Conservation (phyloP, 2,797 vertebrate genomes). For the Paedocypris micromegethes region DNA sequence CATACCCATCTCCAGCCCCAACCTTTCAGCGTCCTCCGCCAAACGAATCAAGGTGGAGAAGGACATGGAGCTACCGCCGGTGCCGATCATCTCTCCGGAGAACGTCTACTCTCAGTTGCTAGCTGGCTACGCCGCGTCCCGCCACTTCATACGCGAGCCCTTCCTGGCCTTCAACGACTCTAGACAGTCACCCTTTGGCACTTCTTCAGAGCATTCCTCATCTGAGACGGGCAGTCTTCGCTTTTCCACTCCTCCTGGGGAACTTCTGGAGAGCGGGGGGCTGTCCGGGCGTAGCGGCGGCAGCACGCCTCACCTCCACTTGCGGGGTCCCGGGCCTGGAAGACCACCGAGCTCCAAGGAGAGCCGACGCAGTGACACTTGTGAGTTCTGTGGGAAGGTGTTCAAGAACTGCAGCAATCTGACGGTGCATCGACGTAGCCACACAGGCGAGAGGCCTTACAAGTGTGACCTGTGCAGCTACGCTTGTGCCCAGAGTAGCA, state of each 20-base stretch:
- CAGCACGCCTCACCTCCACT: constrained; percentile 88
- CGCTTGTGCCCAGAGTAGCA: constrained; percentile 99
- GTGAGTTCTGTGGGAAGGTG: constrained; percentile 98
- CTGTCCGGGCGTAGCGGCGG: constrained; percentile 92
- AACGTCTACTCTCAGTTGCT: constrained; percentile 99
- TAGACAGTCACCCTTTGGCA: constrained; percentile 72
- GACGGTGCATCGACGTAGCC: constrained; percentile 96
- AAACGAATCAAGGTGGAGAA: constrained; percentile 98
- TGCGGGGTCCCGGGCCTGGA: constrained; percentile 85
- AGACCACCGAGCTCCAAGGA: constrained; percentile 97
- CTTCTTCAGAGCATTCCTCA: constrained; percentile 79
- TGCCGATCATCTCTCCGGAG: constrained; percentile 93
- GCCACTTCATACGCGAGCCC: constrained; percentile 98
- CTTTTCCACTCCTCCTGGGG: constrained; percentile 94
- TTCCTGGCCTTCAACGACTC: constrained; percentile 95
- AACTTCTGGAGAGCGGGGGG: constrained; percentile 81
- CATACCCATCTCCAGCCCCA: constrained; percentile 84
- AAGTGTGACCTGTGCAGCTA: constrained; percentile 99
- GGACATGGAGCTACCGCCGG: constrained; percentile 90
- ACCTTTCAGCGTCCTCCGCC: constrained; percentile 78
- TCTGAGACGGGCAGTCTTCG: constrained; percentile 87
- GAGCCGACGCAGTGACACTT: constrained; percentile 89
- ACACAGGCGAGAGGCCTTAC: constrained; percentile 98
- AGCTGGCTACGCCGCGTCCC: constrained; percentile 85
- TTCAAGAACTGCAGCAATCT: constrained; percentile 99